These are phyloP conservation scores for Junonia oenone DNA, from an alignment of 2,888 invertebrate species.

Conservation along the genomic window DNA sequence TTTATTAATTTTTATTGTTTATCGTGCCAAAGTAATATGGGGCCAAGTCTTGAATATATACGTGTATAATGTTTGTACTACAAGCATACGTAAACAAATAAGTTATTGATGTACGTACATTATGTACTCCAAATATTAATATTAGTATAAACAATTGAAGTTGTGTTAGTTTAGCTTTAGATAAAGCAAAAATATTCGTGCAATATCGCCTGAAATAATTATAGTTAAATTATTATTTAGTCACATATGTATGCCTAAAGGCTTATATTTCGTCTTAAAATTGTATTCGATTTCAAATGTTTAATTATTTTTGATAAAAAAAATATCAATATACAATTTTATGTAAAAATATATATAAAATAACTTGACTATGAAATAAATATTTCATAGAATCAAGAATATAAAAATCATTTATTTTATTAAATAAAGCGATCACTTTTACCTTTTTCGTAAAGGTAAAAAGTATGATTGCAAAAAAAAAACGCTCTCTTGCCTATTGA, in stretches of 20 bases:
- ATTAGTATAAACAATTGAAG: background rate
- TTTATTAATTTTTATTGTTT: background rate
- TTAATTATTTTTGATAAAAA: background rate
- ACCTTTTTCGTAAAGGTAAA: constrained; percentile 54
- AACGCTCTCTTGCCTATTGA: constrained; percentile 21
- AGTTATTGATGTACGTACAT: background rate
- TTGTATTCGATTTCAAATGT: background rate
- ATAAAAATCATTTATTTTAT: background rate
- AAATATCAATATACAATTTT: background rate
- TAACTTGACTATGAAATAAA: constrained; percentile 42
- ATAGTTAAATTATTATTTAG: background rate
- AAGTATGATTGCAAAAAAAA: constrained; percentile 43
- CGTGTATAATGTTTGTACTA: background rate
- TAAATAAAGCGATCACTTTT: constrained; percentile 31
- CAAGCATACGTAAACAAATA: background rate
- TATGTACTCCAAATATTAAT: background rate
- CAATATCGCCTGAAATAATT: background rate
- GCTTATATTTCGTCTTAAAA: background rate
- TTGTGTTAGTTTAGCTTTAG: background rate
- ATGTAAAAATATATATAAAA: background rate
- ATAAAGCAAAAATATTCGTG: background rate
- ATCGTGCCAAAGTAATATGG: background rate
- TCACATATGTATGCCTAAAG: background rate
- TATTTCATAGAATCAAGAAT: constrained; percentile 36
- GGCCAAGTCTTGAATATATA: background rate